Conservation (phyloP, 1,140 invertebrate genomes). For the Hypsibius dujardini region DNA sequence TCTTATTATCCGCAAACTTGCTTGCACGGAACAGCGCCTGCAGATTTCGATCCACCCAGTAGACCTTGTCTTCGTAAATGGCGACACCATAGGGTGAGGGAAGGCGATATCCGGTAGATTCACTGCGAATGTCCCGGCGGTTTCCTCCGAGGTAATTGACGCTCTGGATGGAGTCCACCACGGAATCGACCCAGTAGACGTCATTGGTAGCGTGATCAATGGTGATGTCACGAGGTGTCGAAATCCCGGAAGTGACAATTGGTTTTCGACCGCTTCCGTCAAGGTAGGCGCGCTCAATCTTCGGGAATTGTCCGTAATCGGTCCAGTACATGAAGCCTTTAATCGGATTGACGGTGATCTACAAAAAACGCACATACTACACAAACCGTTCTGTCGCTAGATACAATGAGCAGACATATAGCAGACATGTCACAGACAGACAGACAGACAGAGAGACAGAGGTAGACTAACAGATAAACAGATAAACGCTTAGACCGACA, state of each 20-base stretch:
- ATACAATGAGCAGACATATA: not conserved
- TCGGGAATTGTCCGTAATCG: slow-evolving; percentile 87
- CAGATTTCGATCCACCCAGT: slow-evolving; percentile 88
- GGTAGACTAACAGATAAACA: too few relatives aligned
- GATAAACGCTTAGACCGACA: too few relatives aligned
- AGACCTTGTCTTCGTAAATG: slow-evolving; percentile 56
- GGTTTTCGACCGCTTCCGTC: slow-evolving; percentile 73
- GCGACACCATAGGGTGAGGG: slow-evolving; percentile 88
- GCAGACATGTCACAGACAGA: not conserved
- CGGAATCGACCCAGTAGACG: slow-evolving; percentile 91
- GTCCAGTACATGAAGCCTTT: slow-evolving; percentile 89
- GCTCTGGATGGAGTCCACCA: slow-evolving; percentile 72
- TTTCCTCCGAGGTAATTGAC: slow-evolving; percentile 35
- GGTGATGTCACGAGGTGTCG: slow-evolving; percentile 72
- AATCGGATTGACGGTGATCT: slow-evolving; percentile 86
- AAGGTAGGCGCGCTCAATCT: slow-evolving; percentile 70
- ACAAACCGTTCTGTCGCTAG: not conserved
- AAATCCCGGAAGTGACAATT: slow-evolving; percentile 72
- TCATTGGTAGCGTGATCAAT: slow-evolving; percentile 84
- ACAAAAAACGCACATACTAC: not conserved
- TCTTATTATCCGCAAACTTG: slow-evolving; percentile 36
- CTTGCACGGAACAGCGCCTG: slow-evolving; percentile 53
- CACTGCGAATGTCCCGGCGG: slow-evolving; percentile 42
- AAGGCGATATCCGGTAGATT: slow-evolving; percentile 31
- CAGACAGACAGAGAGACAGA: too few relatives aligned